Base-by-base conservation (phyloP, 2,888 invertebrate genomes). In the Hypomecis punctinalis region DNA sequence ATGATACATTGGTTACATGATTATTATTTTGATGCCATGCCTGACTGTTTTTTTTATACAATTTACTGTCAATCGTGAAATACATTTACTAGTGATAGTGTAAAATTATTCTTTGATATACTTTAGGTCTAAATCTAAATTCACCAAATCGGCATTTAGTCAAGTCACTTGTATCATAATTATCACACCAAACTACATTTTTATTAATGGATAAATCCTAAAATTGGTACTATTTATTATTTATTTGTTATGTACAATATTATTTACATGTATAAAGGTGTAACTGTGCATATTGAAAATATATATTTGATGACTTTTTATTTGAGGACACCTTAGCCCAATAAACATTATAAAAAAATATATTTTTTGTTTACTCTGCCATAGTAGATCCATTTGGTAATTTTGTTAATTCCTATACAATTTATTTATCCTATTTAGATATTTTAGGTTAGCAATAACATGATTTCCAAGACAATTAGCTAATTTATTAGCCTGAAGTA, bases 201-300 rank as follows among this genome's bases (percentile, higher is more conserved):
- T 90, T 86, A 86, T 84, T 85, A 84, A 88, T 86, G 85, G 83
- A 87, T 89, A 85, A 88, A 88, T 88, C 89, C 86, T 77, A 85
- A 83, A 88, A 87, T 85, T 87, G 88, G 89, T 89, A 89, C 88
- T 91, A 90, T 91, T 91, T 92, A 92, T 91, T 92, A 91, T 92
- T 93, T 92, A 89, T 93, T 92, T 90, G 90, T 90, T 91, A 88
- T 93, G 90, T 92, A 90, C 91, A 89, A 90, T 92, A 92, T 92
- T 91, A 90, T 90, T 92, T 91, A 90, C 91, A 90, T 93, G 92
- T 92, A 90, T 91, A 91, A 92, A 92, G 89, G 84, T 91, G 89
- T 92, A 90, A 91, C 86, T 92, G 91, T 91, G 92, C 92, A 91
- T 92, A 92, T 91, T 89, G 87, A 91, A 90, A 89, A 86, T 90